Base-by-base conservation (phyloP, 2,888 invertebrate genomes). In the Epinotia bilunana region DNA sequence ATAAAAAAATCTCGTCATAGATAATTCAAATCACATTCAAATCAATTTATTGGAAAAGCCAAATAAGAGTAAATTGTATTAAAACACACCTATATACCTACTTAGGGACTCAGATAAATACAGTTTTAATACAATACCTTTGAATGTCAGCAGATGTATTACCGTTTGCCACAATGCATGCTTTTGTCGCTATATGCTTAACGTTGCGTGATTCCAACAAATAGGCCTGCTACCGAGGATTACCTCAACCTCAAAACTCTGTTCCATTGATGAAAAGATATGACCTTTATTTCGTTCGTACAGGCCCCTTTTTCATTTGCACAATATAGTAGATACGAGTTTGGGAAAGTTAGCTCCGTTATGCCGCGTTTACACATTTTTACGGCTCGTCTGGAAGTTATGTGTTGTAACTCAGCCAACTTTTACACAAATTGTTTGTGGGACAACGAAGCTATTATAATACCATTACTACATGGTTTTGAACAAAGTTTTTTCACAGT, bases 331-430 rank as follows among this genome's bases (percentile, higher is more conserved):
- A 16, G 58, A 60, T 68, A 28, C 60, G 69, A 69, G 43, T 43
- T 69, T 60, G n/a, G 4, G 2, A 46, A 39, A 1, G 9, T 60
- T 58, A 43, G 46, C 7, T 20, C 43, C 9, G n/a, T 68, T 58
- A 86, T 82, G 85, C 82, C 84, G 83, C 83, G 83, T 86, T 85
- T 81, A 77, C 83, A 82, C 81, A 87, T 87, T 87, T 88, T 88
- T 86, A 88, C 83, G 84, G 88, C 78, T 78, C 81, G 82, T 84
- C 84, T 79, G 80, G 80, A 87, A 88, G 83, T 90, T 88, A 90
- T 85, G 85, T 73, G 80, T 82, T 79, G 77, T 81, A 81, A 83
- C 83, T 82, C 74, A 79, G 81, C 79, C 80, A 83, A 84, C 78
- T 83, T 83, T 81, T 76, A 80, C 79, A 74, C 74, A 82, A 86